Evolutionary conservation across 2,888 invertebrate species (phyloP), one percentile per base, ranked within the genome.

Genomic region (Fragum sueziense): DNA sequence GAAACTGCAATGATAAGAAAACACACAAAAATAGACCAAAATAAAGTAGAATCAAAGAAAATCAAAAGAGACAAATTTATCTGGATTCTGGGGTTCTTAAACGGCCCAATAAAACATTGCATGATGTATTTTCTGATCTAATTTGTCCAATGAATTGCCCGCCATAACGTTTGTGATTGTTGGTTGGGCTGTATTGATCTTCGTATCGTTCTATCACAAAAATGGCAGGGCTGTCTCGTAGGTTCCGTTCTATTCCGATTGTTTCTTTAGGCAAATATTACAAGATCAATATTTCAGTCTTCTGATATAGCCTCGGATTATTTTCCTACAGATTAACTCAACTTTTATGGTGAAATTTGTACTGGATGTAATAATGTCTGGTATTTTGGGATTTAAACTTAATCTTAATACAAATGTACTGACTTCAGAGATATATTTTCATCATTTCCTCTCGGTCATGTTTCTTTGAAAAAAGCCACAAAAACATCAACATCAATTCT

Each of bases 81-180:
- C 61, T 61, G 11, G 29, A 61, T 33, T n/a, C 61, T 17, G 22
- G 31, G 29, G 14, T 61, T 33, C 61, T 37, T 41, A 41, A 65
- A 65, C 27, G 27, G 37, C 41, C 65, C 41, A 37, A 65, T 65
- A 65, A 65, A 65, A 27, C 41, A 34, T 65, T 65, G 65, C 65
- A 65, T 65, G 65, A 65, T 65, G 65, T 41, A 65, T 22, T 65
- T 65, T 65, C 65, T 65, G 65, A 65, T 65, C 34, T 65, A 65
- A 65, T 65, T 65, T 65, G 65, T 65, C 22, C 25, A 4, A 37
- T 41, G 41, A 65, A 65, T 65, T 65, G 65, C 41, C 27, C 2
- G 34, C 65, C n/a, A 37, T 65, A 65, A 41, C 22, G n/a, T n/a
- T 65, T 41, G 25, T 41, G 65, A 65, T 65, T 65, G 65, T 41